Conservation (phyloP, 2,113 vertebrate species). For the Coracopsis vasa region DNA sequence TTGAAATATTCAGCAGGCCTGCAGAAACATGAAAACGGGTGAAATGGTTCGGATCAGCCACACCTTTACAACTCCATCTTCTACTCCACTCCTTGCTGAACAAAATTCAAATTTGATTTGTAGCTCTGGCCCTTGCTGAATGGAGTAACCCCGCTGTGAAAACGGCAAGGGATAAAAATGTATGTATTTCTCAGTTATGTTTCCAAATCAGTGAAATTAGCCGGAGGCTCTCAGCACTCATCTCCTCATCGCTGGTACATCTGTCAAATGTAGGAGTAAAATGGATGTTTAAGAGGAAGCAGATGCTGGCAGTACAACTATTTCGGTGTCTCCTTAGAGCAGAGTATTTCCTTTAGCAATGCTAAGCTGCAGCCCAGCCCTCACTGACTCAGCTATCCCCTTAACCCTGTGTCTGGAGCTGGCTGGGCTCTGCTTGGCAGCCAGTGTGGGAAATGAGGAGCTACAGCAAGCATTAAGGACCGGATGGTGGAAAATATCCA, state of each 20-base stretch:
- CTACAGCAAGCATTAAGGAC: neutral
- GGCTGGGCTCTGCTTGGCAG: conserved; percentile 31
- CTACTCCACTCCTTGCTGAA: neutral
- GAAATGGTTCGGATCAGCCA: neutral
- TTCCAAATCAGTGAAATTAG: conserved; percentile 20
- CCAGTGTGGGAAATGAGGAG: conserved; percentile 29
- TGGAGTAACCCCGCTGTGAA: neutral
- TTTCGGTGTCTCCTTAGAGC: neutral
- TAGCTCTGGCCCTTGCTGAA: neutral
- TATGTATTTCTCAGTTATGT: neutral
- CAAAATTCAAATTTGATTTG: neutral
- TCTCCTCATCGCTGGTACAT: neutral
- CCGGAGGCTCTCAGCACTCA: neutral
- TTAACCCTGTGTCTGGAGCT: neutral
- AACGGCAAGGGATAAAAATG: conserved; percentile 3
- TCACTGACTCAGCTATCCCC: neutral
- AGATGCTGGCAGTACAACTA: neutral
- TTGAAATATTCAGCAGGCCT: neutral
- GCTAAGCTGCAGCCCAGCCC: neutral
- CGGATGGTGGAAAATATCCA: conserved; percentile 55
- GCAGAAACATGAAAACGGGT: neutral
- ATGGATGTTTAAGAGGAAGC: conserved; percentile 1
- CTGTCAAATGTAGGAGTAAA: conserved; percentile 15
- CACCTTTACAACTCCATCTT: neutral
- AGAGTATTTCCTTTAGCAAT: neutral